Percentiles rank a stretch among this genome's conserved stretches.
These are phyloP conservation scores for Pheosia gnoma DNA, from an alignment of 2,888 invertebrate genomes.

Conservation along the genomic window DNA sequence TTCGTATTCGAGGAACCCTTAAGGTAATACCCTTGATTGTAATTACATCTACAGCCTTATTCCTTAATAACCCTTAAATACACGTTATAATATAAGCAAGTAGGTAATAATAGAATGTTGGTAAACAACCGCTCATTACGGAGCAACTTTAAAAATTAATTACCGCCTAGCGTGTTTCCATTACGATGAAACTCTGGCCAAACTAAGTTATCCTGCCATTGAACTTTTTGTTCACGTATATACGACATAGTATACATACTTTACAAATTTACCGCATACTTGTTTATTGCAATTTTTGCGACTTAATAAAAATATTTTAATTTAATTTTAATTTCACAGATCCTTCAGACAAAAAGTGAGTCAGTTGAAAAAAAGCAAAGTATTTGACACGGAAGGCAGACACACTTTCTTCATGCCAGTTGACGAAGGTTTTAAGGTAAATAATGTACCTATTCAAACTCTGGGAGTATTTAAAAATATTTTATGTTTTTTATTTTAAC, in stretches of 20 bases:
- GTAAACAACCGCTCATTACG: constrained; percentile 29
- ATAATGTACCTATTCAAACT: not conserved
- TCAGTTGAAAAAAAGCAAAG: constrained; percentile 88
- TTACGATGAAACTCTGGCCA: constrained; percentile 47
- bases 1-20: not conserved
- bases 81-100: constrained; percentile 16
- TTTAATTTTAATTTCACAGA: constrained; percentile 74
- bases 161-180: constrained; percentile 56
- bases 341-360: constrained; percentile 90
- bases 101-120: constrained; percentile 22
- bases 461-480: too few relatives aligned
- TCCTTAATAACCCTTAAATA: constrained; percentile 23
- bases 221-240: constrained; percentile 42
- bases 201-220: constrained; percentile 51
- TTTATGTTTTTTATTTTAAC: too few relatives aligned
- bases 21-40: constrained; percentile 8
- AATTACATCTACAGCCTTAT: constrained; percentile 3
- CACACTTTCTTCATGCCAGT: constrained; percentile 96
- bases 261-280: constrained; percentile 23
- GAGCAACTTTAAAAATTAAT: constrained; percentile 45
- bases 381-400: constrained; percentile 90
- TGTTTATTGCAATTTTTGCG: constrained; percentile 18
- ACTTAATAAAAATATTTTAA: not conserved
- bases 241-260: constrained; percentile 9
- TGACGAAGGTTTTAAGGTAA: constrained; percentile 92